Evolutionary conservation across 2,797 vertebrate species (phyloP).

Genomic region (Cephalopachus bancanus): DNA sequence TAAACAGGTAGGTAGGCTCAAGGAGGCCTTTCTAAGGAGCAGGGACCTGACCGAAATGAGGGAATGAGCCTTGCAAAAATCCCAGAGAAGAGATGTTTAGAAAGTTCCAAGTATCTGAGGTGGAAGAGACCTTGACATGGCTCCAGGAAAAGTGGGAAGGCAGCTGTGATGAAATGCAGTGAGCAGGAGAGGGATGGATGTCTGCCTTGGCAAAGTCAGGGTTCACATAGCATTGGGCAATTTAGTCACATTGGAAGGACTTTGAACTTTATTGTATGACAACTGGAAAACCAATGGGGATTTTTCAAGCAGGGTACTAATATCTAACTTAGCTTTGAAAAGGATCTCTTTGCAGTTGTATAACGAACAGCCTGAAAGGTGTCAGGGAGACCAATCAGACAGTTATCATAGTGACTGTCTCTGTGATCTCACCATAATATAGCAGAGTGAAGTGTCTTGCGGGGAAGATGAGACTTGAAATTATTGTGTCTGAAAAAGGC

Average conservation of each 20-base stretch:
- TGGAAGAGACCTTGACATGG: background rate
- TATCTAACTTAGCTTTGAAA: conserved; percentile 31
- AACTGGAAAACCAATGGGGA: background rate
- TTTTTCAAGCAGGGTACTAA: background rate
- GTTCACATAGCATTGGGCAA: background rate
- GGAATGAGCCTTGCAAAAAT: background rate
- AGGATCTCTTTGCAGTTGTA: background rate
- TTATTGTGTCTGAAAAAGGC: background rate
- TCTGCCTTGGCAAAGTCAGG: background rate
- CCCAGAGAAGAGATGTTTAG: background rate
- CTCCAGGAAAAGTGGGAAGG: background rate
- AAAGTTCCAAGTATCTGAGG: background rate
- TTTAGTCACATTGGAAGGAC: background rate
- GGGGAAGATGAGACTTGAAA: background rate
- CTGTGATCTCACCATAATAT: background rate
- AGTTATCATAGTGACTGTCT: background rate
- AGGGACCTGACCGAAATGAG: background rate
- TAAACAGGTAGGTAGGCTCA: background rate
- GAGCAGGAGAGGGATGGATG: background rate
- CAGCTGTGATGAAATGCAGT: background rate
- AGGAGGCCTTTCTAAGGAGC: background rate
- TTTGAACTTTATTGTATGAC: background rate
- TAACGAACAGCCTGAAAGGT: background rate
- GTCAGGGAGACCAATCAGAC: background rate
- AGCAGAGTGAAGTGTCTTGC: background rate